Conservation (phyloP, 2,888 invertebrate species). For the Pegoplata infirma region DNA sequence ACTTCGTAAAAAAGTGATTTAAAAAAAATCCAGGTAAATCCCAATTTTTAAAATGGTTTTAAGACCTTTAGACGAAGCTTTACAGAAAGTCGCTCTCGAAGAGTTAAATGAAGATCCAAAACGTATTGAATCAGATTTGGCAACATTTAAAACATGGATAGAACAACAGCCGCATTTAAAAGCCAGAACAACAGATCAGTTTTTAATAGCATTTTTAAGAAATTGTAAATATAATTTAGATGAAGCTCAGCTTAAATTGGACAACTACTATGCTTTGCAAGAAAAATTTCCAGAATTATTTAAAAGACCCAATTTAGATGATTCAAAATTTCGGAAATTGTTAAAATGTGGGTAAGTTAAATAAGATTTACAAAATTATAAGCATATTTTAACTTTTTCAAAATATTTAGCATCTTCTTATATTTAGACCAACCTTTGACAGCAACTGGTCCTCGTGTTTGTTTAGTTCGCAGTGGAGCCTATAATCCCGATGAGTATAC, state of each 20-base stretch:
- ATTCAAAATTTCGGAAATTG: slow-evolving; percentile 32
- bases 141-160: slow-evolving; percentile 77
- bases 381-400: no score
- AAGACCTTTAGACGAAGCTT: slow-evolving; percentile 50
- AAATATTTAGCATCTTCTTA: slow-evolving; percentile 67
- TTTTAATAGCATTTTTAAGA: slow-evolving; percentile 78
- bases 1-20: neutral
- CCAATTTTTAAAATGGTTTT: slow-evolving; percentile 21
- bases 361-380: neutral
- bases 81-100: slow-evolving; percentile 72
- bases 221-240: slow-evolving; percentile 79
- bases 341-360: slow-evolving; percentile 35
- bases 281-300: slow-evolving; percentile 72
- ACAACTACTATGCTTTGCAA: slow-evolving; percentile 79
- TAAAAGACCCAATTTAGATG: slow-evolving; percentile 14
- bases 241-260: slow-evolving; percentile 79
- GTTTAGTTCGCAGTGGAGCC: slow-evolving; percentile 79
- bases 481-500: slow-evolving; percentile 78
- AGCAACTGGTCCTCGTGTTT: slow-evolving; percentile 79
- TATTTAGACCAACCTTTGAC: slow-evolving; percentile 73
- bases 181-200: slow-evolving; percentile 74
- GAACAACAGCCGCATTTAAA: slow-evolving; percentile 77
- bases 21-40: no score
- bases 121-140: slow-evolving; percentile 68
- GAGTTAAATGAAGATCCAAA: slow-evolving; percentile 78